Evolutionary conservation across 2,113 vertebrate species (phyloP).

Genomic region (Larimichthys polyactis): DNA sequence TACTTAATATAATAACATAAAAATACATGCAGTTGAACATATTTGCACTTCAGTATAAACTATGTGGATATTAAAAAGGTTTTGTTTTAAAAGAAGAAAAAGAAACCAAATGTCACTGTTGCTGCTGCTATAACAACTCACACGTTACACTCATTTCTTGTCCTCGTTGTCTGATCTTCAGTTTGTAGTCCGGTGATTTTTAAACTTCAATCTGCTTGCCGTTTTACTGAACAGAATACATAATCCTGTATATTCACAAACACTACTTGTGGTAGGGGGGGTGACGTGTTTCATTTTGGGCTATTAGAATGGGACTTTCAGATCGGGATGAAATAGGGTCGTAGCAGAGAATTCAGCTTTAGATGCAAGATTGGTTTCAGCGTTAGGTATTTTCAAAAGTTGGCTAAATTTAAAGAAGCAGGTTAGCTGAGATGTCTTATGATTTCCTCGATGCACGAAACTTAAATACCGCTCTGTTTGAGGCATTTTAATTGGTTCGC

Average conservation of each 20-base stretch:
- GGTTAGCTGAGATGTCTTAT: conserved; percentile 24
- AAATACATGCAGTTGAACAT: conserved; percentile 70
- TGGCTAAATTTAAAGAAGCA: conserved; percentile 26
- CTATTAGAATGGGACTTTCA: conserved; percentile 24
- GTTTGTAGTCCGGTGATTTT: conserved; percentile 75
- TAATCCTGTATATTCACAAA: conserved; percentile 70
- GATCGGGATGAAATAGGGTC: conserved; percentile 25
- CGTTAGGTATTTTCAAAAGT: conserved; percentile 30
- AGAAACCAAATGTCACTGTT: conserved; percentile 76
- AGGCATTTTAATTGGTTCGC: conserved; percentile 43
- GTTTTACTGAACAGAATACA: conserved; percentile 68
- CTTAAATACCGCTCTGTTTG: conserved; percentile 39
- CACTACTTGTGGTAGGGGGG: conserved; percentile 34
- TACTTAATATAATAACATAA: conserved; percentile 62
- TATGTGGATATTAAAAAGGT: conserved; percentile 65
- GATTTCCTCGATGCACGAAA: conserved; percentile 33
- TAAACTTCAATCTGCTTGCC: conserved; percentile 76
- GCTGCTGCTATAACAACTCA: conserved; percentile 70
- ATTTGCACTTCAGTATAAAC: conserved; percentile 80
- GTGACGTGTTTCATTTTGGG: conserved; percentile 41
- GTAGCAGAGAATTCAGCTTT: conserved; percentile 55
- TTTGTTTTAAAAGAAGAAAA: conserved; percentile 65
- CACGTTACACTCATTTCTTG: conserved; percentile 66
- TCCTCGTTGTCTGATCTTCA: conserved; percentile 74
- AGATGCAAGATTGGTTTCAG: conserved; percentile 36